phyloP scores from a whole-genome alignment of 2,113 vertebrate genomes.

The Spermophilus dauricus region DNA sequence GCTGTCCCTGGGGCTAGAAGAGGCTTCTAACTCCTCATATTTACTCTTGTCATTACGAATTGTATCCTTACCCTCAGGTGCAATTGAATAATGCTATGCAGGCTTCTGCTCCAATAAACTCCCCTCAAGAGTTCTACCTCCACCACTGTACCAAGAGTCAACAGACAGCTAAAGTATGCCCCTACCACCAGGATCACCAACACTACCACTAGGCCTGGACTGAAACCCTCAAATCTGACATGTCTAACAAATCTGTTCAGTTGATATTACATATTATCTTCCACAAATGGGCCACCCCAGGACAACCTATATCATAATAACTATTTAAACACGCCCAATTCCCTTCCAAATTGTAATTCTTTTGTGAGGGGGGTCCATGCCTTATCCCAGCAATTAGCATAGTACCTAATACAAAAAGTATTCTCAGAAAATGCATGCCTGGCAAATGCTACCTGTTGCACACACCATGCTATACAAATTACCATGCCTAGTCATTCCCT shows the following conservation, averaged over 20 bases:
- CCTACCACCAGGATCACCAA: neutral
- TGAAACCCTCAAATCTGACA: neutral
- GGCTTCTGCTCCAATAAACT: neutral
- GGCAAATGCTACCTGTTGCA: neutral
- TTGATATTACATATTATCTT: neutral
- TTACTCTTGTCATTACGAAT: no score
- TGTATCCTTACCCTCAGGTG: neutral
- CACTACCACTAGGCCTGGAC: neutral
- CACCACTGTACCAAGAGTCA: neutral
- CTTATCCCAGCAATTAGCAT: neutral
- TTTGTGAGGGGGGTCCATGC: neutral
- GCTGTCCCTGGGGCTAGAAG: no score
- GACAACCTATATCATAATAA: neutral
- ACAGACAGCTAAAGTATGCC: neutral
- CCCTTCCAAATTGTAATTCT: slow-evolving; percentile 24
- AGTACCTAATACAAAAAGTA: neutral
- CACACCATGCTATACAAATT: neutral
- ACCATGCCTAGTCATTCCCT: neutral
- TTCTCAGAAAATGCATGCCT: neutral
- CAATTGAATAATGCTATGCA: neutral
- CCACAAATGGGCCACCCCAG: neutral
- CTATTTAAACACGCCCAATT: neutral
- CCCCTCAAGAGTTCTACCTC: neutral
- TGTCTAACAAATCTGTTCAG: neutral
- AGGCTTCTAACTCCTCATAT: no score